A percentile compares a stretch with the other conserved stretches of the same genome.
phyloP scores from a whole-genome alignment of 2,888 invertebrate species.

The Aphidius colemani region DNA sequence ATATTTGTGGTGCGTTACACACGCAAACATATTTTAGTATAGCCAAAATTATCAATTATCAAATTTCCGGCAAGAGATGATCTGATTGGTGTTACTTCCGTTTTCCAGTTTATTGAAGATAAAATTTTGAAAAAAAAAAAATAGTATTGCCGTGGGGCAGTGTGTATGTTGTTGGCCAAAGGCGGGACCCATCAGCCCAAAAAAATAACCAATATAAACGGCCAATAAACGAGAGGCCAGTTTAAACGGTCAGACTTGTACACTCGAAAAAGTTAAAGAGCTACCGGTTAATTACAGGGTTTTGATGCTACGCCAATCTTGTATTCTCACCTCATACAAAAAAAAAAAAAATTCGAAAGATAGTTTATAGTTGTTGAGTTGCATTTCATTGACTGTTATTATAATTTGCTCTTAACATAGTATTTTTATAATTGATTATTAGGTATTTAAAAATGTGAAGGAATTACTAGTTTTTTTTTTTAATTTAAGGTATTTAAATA shows the following conservation, averaged over 20 bases:
- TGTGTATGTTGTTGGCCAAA: conserved; percentile 28
- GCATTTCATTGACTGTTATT: too few relatives aligned
- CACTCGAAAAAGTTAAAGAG: conserved; percentile 52
- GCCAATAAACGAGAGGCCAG: conserved; percentile 53
- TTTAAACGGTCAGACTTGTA: conserved; percentile 44
- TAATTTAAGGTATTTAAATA: conserved; percentile 13
- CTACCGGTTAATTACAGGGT: conserved; percentile 61
- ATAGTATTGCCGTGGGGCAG: too few relatives aligned
- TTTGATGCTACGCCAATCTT: conserved; percentile 32
- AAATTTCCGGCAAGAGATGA: conserved; percentile 20
- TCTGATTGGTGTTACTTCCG: conserved; percentile 42
- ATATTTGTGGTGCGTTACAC: not conserved
- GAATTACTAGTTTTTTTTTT: conserved; percentile 19
- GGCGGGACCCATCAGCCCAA: conserved; percentile 37
- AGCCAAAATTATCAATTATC: conserved; percentile 3
- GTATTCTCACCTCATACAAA: conserved; percentile 34
- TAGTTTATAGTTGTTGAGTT: too few relatives aligned
- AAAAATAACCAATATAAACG: conserved; percentile 58
- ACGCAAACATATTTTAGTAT: conserved; percentile 17
- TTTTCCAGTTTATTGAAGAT: conserved; percentile 44
- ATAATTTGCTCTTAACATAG: too few relatives aligned
- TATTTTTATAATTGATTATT: too few relatives aligned
- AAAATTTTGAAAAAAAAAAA: too few relatives aligned
- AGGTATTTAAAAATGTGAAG: too few relatives aligned
- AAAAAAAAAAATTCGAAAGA: too few relatives aligned